A percentile compares a stretch with the other conserved stretches of the same genome.
phyloP scores from a whole-genome alignment of 2,113 vertebrate species.

The Lophochroa leadbeateri region DNA sequence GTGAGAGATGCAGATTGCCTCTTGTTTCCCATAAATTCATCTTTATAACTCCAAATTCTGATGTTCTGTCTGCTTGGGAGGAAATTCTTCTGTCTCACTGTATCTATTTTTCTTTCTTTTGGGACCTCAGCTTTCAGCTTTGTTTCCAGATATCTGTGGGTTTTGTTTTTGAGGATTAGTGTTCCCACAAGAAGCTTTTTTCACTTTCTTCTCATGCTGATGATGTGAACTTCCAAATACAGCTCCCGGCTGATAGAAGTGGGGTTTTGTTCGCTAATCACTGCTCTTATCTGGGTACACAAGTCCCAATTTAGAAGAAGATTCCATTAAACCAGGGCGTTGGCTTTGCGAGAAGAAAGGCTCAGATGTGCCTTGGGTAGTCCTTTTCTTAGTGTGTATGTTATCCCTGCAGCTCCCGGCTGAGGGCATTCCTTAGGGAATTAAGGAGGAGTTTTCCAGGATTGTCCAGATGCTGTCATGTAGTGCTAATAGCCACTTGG shows the following conservation, averaged over 20 bases:
- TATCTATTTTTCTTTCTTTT: background rate
- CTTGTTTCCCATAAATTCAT: background rate
- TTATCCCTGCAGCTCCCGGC: background rate
- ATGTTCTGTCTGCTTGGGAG: background rate
- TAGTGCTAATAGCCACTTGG: background rate
- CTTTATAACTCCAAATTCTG: background rate
- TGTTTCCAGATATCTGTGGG: background rate
- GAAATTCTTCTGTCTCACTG: rapidly evolving
- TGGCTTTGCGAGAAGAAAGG: background rate
- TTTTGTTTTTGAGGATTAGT: background rate
- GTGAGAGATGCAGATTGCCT: background rate
- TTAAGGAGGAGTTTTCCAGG: background rate
- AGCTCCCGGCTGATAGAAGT: background rate
- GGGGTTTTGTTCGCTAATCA: background rate
- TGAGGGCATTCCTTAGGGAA: background rate
- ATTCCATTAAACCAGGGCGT: background rate
- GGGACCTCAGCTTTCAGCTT: background rate
- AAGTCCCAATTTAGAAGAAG: background rate
- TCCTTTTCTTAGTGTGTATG: background rate
- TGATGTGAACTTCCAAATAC: background rate
- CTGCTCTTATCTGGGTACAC: background rate
- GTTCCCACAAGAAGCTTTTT: background rate
- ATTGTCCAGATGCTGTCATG: background rate
- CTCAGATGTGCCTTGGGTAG: background rate
- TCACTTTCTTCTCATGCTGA: background rate